Percentiles rank a stretch among this genome's conserved stretches.
Evolutionary conservation across 2,113 vertebrate genomes (phyloP).

Genomic region (Condylura cristata): DNA sequence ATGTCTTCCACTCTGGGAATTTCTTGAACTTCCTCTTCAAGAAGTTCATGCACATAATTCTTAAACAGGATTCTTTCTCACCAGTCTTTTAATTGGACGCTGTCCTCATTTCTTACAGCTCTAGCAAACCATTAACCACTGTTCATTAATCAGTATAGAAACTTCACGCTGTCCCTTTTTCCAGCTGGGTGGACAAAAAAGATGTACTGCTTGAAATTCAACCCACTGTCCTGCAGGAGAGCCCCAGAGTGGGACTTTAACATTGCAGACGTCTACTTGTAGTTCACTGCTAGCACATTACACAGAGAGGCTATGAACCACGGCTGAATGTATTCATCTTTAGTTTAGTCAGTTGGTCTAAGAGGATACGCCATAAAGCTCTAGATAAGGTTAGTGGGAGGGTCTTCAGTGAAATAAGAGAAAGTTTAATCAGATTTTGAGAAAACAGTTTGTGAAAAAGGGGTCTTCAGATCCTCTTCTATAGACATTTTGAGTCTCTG

Average conservation of each 20-base stretch:
- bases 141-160: not conserved
- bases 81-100: not conserved
- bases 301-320: not conserved
- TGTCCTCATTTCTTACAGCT: not conserved
- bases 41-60: not conserved
- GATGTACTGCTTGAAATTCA: not conserved
- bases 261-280: no score
- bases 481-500: not conserved
- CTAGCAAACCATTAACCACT: not conserved
- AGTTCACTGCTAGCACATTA: not conserved
- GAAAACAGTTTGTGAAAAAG: not conserved
- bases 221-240: not conserved
- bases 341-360: not conserved
- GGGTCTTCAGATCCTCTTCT: not conserved
- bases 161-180: not conserved
- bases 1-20: not conserved
- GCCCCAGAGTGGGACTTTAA: not conserved
- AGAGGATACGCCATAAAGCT: not conserved
- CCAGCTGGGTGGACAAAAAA: not conserved
- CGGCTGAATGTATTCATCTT: not conserved
- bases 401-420: not conserved
- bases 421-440: not conserved
- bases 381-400: not conserved
- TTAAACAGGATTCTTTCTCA: conserved; percentile 8
- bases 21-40: not conserved